Evolutionary conservation across 2,797 vertebrate genomes (phyloP), one percentile per base, ranked within the genome.

Genomic region (Hippoglossus hippoglossus): DNA sequence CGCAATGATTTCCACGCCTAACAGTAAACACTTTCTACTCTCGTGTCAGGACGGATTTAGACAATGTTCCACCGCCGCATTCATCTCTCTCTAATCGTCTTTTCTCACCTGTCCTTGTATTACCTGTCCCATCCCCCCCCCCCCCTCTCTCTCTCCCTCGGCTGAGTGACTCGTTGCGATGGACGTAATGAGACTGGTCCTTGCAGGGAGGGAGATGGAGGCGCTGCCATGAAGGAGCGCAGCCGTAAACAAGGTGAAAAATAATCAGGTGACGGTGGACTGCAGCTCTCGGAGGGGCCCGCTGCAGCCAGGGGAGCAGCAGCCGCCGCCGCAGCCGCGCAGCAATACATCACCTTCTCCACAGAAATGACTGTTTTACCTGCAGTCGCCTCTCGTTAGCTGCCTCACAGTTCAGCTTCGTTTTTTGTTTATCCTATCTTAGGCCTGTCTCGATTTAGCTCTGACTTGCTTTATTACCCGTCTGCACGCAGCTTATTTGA

Each of bases 181-280:
- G 84, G 87, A 92, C 89, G 41, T 91, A 94, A 92, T 91, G 90
- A 92, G 93, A 94, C 91, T 84, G 89, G 79, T 83, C 78, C 83
- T 84, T 77, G 88, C 86, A 75, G 81, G 79, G 80, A 84, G 79
- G 84, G 83, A 85, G 87, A 82, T 62, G 77, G 83, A 67, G 81
- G 84, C 80, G 78, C 63, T 26, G 80, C 79, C 67, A 73, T 64
- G 85, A 79, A 88, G 89, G 81, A 83, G 81, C 70, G 81, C 77
- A 71, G 70, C 72, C 71, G 78, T 90, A 92, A 92, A 94, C 92
- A 92, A 91, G 91, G 88, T 91, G 88, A 91, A 90, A 90, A 82
- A 91, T 87, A 92, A 92, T 92, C 91, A 92, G 89, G 85, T 87
- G 89, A 87, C 52, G 83, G 75, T 66, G 83, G 84, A 76, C 83